Evolutionary conservation across 2,113 vertebrate species (phyloP), one percentile per base, ranked within the genome.

Genomic region (Paracanthobrama guichenoti): DNA sequence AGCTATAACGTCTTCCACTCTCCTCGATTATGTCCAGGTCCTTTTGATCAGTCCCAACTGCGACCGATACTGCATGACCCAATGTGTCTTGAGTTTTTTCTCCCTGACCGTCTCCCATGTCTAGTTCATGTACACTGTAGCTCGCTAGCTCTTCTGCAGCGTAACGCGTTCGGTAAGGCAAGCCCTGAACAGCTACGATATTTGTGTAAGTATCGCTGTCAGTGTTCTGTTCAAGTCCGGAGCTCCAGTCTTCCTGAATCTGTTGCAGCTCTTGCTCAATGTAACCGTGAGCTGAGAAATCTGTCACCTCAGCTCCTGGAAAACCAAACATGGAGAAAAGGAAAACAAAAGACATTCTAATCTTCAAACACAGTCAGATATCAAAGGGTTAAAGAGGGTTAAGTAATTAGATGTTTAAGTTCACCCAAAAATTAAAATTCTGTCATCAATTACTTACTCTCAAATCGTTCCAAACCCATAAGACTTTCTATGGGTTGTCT

Each of bases 181-280:
- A 75, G 26, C 90, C 90, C 28, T 89, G 86, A 6, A 85, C 83
- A 46, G 91, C 87, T 20, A 67, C 85, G 0, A 90, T 81, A 26
- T 88, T 87, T 67, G 79, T 83, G 3, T 90, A 90, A 22, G 87
- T 88, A 16, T 74, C 87, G 31, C 87, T 85, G n/a, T 91, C 88
- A 12, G 84, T 53, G 3, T 71, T 90, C 75, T 91, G 92, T 82
- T 86, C 87, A 39, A 91, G 88, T 60, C 86, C 78, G 4, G 87
- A 57, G 42, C 89, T 92, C 92, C 93, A 94, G 5, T 91, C 91
- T 1, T 91, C 79, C 26, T 90, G 89, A 82, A 89, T 90, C 85
- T 90, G 92, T 74, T 91, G 87, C 42, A 90, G 86, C 73, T 90
- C 92, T 69, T 91, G 90, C 79, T 91, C 91, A 64, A 50, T 88